Base-by-base conservation (phyloP, 2,888 invertebrate species). In the Augochlorella aurata region DNA sequence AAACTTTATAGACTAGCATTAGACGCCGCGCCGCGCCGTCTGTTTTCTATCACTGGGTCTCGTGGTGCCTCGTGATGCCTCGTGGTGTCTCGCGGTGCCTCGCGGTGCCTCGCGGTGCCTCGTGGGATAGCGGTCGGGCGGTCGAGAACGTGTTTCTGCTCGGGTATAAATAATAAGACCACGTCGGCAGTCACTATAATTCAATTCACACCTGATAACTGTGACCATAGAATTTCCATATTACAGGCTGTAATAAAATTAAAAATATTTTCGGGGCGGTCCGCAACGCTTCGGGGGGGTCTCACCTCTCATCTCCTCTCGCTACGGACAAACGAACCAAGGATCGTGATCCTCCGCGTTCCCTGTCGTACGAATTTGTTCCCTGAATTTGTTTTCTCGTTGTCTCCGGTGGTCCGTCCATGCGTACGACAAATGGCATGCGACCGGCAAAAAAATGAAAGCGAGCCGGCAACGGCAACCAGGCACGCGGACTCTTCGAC, bases 121-220 rank as follows among this genome's bases (percentile, higher is more conserved):
- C 69, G 74, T 76, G 66, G 69, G 65, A 74, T 70, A 71, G 74
- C 85, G 81, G 63, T 71, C 38, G 38, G 38, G 38, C 38, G 38
- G 38, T 44, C 29, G 54, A 24, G 74, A 80, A 77, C 85, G 85
- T 88, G 86, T 86, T 86, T 61, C 79, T 67, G 66, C 76, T n/a
- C 65, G 77, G 73, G 69, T 82, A 91, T 91, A 91, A 91, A 91
- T 91, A 91, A 90, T 87, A 87, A 87, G 86, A 77, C 88, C 89
- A 81, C 81, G 83, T 81, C 85, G 84, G 83, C 88, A 87, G 80
- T 84, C 87, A 83, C 92, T 91, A 91, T 92, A 92, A 92, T 92
- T 92, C 92, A 91, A 92, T 92, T 92, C 91, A 92, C 92, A 91
- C 92, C 92, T 92, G 91, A 92, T 92, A 92, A 92, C 90, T 85